Base-by-base conservation (phyloP, 2,113 vertebrate genomes). In the Danionella cerebrum region DNA sequence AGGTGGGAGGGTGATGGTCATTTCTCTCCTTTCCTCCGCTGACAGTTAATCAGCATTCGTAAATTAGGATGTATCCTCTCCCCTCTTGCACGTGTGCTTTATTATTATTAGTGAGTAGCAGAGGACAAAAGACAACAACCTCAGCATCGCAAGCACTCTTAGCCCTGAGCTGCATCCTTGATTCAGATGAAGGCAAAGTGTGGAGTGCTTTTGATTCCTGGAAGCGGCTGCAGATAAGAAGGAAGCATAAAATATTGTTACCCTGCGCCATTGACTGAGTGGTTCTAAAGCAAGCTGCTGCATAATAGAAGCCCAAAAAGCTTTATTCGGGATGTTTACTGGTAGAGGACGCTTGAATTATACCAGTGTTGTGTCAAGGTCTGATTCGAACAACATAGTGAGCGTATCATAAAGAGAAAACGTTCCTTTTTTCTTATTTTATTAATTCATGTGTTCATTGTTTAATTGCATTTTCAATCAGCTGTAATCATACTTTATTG, bases 1-100 rank as follows among this genome's bases (percentile, higher is more conserved):
- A n/a, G n/a, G n/a, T n/a, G n/a, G n/a, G n/a, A n/a, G 52, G 38
- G 45, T 44, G 64, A 63, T 74, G 77, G 76, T 83, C 67, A 63
- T 51, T 54, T 22, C 36, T 42, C 16, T 57, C 25, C 18, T 42
- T 22, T 44, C 75, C 69, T 79, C 60, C 55, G 71, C 29, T 74
- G 78, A 73, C 76, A 80, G 77, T 72, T 83, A 82, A 82, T 82
- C 80, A 80, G 64, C 33, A 52, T 50, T 50, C 6, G 35, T 73
- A 77, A 81, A 78, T 76, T 74, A 79, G 74, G 74, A 74, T 63
- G 42, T 78, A 67, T 76, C 64, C 62, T 69, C 41, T 57, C 52
- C 38, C 51, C 33, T 25, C 22, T 22, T 55, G 16, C 22, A n/a
- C 31, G 24, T 11, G 65, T 70, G 47, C 72, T 69, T 67, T 68